Conservation (phyloP, 2,797 vertebrate genomes). For the Cichlasoma orientale region DNA sequence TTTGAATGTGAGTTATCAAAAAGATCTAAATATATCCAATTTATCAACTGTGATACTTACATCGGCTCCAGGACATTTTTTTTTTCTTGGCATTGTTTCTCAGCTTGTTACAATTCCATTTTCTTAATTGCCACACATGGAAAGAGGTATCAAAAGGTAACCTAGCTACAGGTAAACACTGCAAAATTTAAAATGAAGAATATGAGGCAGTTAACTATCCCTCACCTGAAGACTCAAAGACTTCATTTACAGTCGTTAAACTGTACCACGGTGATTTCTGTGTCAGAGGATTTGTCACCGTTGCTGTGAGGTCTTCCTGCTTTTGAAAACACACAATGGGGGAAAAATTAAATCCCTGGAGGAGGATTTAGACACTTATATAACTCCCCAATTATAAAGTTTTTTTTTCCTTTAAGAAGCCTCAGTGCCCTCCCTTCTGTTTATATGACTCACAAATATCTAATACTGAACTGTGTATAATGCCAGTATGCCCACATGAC, state of each 20-base stretch:
- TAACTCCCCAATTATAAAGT: conserved; percentile 86
- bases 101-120: not conserved
- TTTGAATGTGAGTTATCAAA: not conserved
- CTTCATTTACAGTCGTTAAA: conserved; percentile 59
- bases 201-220: conserved; percentile 69
- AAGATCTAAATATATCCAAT: not conserved
- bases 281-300: conserved; percentile 78
- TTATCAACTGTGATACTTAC: not conserved
- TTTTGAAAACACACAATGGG: conserved; percentile 78
- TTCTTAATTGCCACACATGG: not conserved
- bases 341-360: conserved; percentile 77
- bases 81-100: not conserved
- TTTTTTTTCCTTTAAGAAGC: conserved; percentile 71
- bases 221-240: conserved; percentile 63
- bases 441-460: conserved; percentile 85
- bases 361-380: conserved; percentile 85
- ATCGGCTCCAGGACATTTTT: not conserved
- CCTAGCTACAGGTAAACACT: conserved; percentile 17
- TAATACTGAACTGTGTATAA: conserved; percentile 82
- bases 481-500: conserved; percentile 81
- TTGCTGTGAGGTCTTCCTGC: conserved; percentile 75
- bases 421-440: conserved; percentile 78
- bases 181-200: conserved; percentile 30
- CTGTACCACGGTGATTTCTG: conserved; percentile 58
- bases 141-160: not conserved